Conservation (phyloP, 2,888 invertebrate species). For the Drosophila anceps region DNA sequence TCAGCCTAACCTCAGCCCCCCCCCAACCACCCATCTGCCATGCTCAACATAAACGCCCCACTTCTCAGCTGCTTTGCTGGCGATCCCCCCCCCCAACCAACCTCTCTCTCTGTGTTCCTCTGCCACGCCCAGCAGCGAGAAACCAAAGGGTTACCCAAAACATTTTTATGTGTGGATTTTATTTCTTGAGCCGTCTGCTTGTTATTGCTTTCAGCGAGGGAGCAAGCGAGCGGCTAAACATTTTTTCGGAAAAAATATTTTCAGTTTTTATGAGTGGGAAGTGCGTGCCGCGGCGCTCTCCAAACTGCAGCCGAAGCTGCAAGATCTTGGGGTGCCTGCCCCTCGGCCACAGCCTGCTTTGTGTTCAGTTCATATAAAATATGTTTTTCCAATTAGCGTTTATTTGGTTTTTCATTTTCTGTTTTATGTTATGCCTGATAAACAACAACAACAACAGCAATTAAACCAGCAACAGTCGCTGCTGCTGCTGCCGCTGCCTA, state of each 20-base stretch:
- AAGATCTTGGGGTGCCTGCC: conserved; percentile 23
- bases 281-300: conserved; percentile 61
- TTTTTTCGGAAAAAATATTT: conserved; percentile 69
- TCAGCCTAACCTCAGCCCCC: background rate
- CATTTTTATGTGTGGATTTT: conserved; percentile 69
- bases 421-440: conserved; percentile 72
- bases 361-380: conserved; percentile 72
- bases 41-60: conserved; percentile 17
- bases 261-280: conserved; percentile 78
- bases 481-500: conserved; percentile 18
- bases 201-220: conserved; percentile 40
- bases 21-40: background rate
- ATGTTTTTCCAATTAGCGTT: conserved; percentile 81
- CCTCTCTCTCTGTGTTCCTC: background rate
- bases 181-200: conserved; percentile 66
- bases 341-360: background rate
- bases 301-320: conserved; percentile 19
- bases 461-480: conserved; percentile 46
- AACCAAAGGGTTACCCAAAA: conserved; percentile 72
- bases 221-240: conserved; percentile 23
- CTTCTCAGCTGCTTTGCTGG: conserved; percentile 18
- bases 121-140: conserved; percentile 46
- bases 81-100: conserved; percentile 1
- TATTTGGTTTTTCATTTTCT: conserved; percentile 81
- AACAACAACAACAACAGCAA: conserved; percentile 58